Base-by-base conservation (phyloP, 2,113 vertebrate genomes). In the Sylvilagus bachmani region DNA sequence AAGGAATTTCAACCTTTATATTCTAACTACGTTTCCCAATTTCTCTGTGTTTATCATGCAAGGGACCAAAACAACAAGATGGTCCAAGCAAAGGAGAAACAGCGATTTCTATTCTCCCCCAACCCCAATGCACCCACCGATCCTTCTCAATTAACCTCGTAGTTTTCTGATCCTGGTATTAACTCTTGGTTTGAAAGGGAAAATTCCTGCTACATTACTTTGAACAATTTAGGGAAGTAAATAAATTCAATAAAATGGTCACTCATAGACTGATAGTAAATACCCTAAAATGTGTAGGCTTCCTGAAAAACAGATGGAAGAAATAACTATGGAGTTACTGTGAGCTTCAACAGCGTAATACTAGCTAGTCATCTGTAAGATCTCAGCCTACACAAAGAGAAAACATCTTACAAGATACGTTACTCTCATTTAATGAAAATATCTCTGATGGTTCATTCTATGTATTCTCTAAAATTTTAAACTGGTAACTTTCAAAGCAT, bases 391-490 rank as follows among this genome's bases (percentile, higher is more conserved):
- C 31, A 70, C 55, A 89, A 67, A 93, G 27, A 78, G 38, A 91
- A 87, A 92, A 53, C 14, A 49, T 31, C 78, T 87, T n/a, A 73
- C 9, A 93, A 73, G 84, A 95, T 31, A 93, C 74, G 75, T 33
- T 64, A 73, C 38, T 82, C 92, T 84, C 81, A 82, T 78, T 22
- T 90, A 66, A 53, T 6, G 86, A 7, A 6, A 13, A 74, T 89
- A 79, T 19, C 0, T 79, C 36, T 22, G 94, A 55, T 62, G 33
- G 25, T 66, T 95, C 25, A 79, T 62, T 94, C 84, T 64, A 70
- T 33, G 64, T 62, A 70, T 62, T 73, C 86, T 53, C 86, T 94
- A 5, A 74, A 89, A 77, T 38, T 94, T 91, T 90, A 95, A 87
- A 55, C 13, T 91, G 62, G 25, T 51, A 83, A 82, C 64, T 94